Conservation (phyloP, 2,797 vertebrate species). For the Poecilia picta region DNA sequence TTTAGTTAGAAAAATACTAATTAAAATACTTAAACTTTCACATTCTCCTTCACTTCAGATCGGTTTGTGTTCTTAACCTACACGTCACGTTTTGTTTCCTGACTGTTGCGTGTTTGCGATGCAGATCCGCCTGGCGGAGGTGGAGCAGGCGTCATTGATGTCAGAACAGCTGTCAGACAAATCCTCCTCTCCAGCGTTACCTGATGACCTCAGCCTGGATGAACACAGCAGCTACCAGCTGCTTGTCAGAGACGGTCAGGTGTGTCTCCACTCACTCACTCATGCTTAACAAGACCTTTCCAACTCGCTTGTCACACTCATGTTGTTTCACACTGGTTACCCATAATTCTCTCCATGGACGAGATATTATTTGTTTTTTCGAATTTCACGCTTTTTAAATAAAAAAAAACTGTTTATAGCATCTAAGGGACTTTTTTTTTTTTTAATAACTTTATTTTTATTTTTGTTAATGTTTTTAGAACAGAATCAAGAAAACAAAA, state of each 20-base stretch:
- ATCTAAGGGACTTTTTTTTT: not conserved
- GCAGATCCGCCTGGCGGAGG: slow-evolving; percentile 94
- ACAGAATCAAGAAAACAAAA: no score
- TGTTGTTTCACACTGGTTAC: not conserved
- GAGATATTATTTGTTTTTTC: not conserved
- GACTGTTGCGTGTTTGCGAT: slow-evolving; percentile 24
- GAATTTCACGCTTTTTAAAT: not conserved
- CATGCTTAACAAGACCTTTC: not conserved
- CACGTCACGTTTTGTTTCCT: not conserved
- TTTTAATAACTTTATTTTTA: no score
- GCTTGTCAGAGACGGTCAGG: slow-evolving; percentile 84
- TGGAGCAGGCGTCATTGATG: slow-evolving; percentile 93
- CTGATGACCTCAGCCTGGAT: slow-evolving; percentile 92
- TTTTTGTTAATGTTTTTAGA: no score
- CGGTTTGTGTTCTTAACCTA: not conserved
- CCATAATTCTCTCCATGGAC: not conserved
- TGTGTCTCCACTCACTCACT: slow-evolving; percentile 46
- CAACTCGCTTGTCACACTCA: not conserved
- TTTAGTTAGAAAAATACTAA: not conserved
- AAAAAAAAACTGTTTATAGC: not conserved
- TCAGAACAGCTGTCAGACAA: slow-evolving; percentile 90
- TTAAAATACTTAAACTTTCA: not conserved
- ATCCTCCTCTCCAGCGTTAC: slow-evolving; percentile 91
- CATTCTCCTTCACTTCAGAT: not conserved
- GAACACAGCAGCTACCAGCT: slow-evolving; percentile 86